These are phyloP conservation scores for Yponomeuta cagnagella DNA, from an alignment of 2,888 invertebrate genomes.

Conservation along the genomic window DNA sequence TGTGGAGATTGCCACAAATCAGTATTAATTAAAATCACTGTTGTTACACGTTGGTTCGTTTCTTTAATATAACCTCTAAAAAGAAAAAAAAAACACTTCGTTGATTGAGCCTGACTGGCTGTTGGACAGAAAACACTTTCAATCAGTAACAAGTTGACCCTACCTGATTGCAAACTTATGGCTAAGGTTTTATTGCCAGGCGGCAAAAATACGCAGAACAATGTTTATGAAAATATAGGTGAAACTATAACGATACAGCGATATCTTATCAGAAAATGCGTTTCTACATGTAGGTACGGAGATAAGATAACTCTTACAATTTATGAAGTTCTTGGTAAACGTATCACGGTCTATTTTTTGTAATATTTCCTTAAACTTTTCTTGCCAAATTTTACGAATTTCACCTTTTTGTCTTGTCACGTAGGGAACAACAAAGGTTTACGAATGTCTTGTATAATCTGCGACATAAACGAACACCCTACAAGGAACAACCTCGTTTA, in stretches of 20 bases:
- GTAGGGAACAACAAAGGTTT: constrained; percentile 5
- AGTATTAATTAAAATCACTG: neutral
- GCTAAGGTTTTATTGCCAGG: neutral
- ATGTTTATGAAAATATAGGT: constrained; percentile 33
- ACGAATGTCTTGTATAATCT: constrained; percentile 14
- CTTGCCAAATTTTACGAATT: neutral
- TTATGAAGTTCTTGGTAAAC: constrained; percentile 5
- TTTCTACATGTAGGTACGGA: constrained; percentile 22
- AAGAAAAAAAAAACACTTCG: neutral
- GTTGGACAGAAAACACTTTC: constrained; percentile 53
- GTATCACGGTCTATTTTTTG: constrained; percentile 3
- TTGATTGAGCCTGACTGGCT: constrained; percentile 5
- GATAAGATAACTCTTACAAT: constrained; percentile 39
- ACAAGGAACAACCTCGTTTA: constrained; percentile 30
- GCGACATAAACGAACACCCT: constrained; percentile 20
- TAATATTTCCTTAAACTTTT: neutral
- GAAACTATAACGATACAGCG: constrained; percentile 27
- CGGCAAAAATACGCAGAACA: too few relatives aligned
- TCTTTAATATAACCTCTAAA: neutral
- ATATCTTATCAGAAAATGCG: constrained; percentile 45
- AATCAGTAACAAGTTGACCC: neutral
- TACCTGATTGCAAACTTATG: neutral
- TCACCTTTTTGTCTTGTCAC: constrained; percentile 1
- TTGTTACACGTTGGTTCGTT: neutral
- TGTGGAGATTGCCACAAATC: neutral